Evolutionary conservation across 2,113 vertebrate species (phyloP).

Genomic region (Boulengeromyrus knoepffleri): DNA sequence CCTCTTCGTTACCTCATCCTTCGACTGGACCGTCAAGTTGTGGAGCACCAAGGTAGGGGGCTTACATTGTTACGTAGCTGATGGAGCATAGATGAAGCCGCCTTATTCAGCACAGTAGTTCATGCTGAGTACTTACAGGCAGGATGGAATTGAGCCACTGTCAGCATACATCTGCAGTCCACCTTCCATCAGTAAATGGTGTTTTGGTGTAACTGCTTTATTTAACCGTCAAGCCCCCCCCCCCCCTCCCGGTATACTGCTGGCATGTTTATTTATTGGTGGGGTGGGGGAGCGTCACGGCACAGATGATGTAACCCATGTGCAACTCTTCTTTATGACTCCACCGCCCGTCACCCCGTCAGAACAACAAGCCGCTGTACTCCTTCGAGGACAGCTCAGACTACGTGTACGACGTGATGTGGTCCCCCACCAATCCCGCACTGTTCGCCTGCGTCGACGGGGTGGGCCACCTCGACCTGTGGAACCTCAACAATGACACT

Average conservation of each 20-base stretch:
- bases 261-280: neutral
- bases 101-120: neutral
- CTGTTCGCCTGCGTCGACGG: conserved; percentile 94
- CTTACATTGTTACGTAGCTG: neutral
- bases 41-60: conserved; percentile 92
- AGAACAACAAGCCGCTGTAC: conserved; percentile 93
- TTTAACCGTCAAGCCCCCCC: neutral
- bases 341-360: conserved; percentile 31
- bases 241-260: neutral
- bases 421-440: conserved; percentile 93
- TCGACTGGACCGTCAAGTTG: conserved; percentile 98
- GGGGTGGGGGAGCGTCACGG: neutral
- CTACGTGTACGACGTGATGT: conserved; percentile 96
- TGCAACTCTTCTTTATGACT: neutral
- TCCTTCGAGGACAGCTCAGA: conserved; percentile 96
- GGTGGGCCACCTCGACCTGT: conserved; percentile 86
- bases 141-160: neutral
- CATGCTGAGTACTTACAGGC: neutral
- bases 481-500: conserved; percentile 97
- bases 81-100: neutral
- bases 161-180: neutral
- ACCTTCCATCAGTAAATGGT: neutral
- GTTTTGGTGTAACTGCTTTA: neutral
- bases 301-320: neutral
- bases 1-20: conserved; percentile 94